Evolutionary conservation across 2,888 invertebrate species (phyloP).

Genomic region (Tenthredo mesomela): DNA sequence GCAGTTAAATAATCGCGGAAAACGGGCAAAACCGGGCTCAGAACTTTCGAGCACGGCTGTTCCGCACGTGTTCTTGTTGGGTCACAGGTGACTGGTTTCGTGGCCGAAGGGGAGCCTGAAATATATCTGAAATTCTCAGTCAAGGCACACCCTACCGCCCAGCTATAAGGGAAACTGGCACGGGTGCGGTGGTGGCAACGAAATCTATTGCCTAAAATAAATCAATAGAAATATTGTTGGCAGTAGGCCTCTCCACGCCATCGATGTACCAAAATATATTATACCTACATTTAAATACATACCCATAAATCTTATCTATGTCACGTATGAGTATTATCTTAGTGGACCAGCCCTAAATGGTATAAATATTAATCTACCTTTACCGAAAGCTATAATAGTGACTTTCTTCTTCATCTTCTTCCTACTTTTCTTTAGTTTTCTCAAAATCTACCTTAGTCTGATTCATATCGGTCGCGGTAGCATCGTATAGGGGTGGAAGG

Average conservation of each 20-base stretch:
- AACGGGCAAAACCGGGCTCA: slow-evolving; percentile 1
- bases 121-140: slow-evolving; percentile 38
- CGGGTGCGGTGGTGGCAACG: slow-evolving; percentile 1
- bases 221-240: slow-evolving; percentile 36
- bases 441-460: not conserved
- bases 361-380: not conserved
- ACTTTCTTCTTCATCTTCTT: not conserved
- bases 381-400: not conserved
- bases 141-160: slow-evolving; percentile 29
- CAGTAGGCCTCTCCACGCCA: not conserved
- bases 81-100: slow-evolving; percentile 35
- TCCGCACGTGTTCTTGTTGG: slow-evolving; percentile 31
- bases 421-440: not conserved
- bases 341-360: not conserved
- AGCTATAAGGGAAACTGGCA: slow-evolving; percentile 11
- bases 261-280: not conserved
- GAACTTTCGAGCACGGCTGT: slow-evolving; percentile 26
- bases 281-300: not conserved
- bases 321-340: not conserved
- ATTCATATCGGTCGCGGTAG: too few relatives aligned
- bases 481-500: not conserved
- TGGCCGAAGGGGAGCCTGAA: slow-evolving; percentile 24
- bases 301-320: not conserved
- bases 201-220: slow-evolving; percentile 45
- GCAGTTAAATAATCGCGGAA: slow-evolving; percentile 35